Percentiles rank a stretch among this genome's conserved stretches.
Evolutionary conservation across 2,113 vertebrate species (phyloP).

Genomic region (Alligator mississippiensis): DNA sequence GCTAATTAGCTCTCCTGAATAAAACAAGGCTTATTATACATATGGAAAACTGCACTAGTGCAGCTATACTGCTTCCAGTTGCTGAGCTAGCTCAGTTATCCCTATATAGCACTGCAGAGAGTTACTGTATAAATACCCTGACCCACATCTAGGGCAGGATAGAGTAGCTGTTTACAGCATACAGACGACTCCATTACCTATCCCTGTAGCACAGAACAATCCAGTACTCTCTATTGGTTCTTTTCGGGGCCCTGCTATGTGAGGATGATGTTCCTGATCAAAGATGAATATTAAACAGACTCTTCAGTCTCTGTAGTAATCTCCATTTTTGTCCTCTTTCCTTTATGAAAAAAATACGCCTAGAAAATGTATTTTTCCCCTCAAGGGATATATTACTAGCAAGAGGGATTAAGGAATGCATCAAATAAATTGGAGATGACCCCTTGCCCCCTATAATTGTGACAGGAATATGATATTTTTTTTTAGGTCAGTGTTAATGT

Average conservation of each 20-base stretch:
- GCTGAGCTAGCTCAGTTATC: too few relatives aligned
- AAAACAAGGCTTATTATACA: too few relatives aligned
- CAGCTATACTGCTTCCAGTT: too few relatives aligned
- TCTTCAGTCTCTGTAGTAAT: neutral
- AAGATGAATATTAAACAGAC: constrained; percentile 62
- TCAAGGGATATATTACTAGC: neutral
- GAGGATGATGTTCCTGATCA: constrained; percentile 46
- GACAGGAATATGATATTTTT: neutral
- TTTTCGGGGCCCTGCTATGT: constrained; percentile 42
- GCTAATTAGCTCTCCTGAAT: too few relatives aligned
- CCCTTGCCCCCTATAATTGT: neutral
- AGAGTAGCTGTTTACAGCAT: neutral
- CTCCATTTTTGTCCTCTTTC: constrained; percentile 33
- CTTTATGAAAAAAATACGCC: constrained; percentile 20
- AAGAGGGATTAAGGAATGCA: neutral
- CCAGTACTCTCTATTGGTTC: neutral
- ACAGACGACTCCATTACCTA: neutral
- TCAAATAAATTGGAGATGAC: neutral
- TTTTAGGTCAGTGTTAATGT: neutral
- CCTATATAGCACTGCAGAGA: too few relatives aligned
- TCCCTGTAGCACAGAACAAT: neutral
- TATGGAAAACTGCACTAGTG: too few relatives aligned
- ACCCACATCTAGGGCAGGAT: too few relatives aligned
- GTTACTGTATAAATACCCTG: too few relatives aligned
- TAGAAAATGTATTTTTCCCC: constrained; percentile 16